These are phyloP conservation scores for Anolis carolinensis DNA, from an alignment of 2,113 vertebrate species.

Conservation along the genomic window DNA sequence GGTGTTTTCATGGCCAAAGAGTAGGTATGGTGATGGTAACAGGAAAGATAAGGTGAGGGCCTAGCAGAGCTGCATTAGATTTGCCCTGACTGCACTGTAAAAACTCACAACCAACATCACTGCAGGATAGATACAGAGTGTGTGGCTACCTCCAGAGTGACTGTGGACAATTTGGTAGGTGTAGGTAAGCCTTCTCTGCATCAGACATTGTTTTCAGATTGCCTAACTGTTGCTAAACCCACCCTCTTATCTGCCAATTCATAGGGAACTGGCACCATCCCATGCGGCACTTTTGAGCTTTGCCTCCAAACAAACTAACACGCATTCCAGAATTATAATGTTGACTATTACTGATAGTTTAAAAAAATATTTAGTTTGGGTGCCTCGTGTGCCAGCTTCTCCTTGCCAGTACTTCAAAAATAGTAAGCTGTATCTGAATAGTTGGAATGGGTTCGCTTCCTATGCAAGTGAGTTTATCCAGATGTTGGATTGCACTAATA, in stretches of 20 bases:
- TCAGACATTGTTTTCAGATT: no score
- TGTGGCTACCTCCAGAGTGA: no score
- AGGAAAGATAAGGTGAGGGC: no score
- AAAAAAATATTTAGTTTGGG: not conserved
- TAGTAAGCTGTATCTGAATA: not conserved
- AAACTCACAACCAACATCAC: no score
- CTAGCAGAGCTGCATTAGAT: no score
- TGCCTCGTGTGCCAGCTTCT: not conserved
- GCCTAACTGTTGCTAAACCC: not conserved
- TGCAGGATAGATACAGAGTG: no score
- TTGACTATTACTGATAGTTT: conserved; percentile 15
- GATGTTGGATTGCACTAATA: not conserved
- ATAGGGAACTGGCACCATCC: not conserved
- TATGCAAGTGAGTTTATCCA: conserved; percentile 21
- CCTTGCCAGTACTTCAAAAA: conserved; percentile 21
- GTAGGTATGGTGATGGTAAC: no score
- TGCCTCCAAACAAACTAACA: not conserved
- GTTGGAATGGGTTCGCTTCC: not conserved
- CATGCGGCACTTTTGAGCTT: not conserved
- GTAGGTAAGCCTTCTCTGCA: no score
- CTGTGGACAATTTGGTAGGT: no score
- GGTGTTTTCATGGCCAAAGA: no score
- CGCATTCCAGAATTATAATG: not conserved
- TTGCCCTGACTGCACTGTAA: no score
- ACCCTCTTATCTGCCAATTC: not conserved